phyloP scores from a whole-genome alignment of 2,113 vertebrate species.

The Sander lucioperca region DNA sequence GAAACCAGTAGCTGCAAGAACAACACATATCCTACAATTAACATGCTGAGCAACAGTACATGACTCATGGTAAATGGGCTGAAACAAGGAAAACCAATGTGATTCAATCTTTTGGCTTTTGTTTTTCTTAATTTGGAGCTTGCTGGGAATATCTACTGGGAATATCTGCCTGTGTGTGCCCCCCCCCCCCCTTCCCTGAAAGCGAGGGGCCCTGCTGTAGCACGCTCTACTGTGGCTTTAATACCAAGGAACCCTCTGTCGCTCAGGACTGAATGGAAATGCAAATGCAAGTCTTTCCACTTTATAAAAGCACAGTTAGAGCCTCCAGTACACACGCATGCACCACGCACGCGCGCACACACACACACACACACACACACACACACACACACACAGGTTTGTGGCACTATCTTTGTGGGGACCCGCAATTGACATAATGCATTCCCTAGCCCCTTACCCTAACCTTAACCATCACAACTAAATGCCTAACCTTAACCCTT shows the following conservation, averaged over 20 bases:
- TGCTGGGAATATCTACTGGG: conserved; percentile 1
- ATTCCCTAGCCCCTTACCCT: too few relatives aligned
- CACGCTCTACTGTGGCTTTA: conserved; percentile 7
- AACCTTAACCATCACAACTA: too few relatives aligned
- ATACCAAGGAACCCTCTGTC: conserved; percentile 32
- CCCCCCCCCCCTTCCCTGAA: not conserved
- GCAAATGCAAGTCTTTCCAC: not conserved
- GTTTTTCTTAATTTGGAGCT: not conserved
- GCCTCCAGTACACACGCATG: not conserved
- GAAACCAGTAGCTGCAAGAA: too few relatives aligned
- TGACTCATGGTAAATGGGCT: not conserved
- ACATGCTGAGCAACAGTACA: not conserved
- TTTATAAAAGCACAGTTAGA: not conserved
- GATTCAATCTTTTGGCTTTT: not conserved
- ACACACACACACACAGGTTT: not conserved
- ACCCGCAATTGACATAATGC: too few relatives aligned
- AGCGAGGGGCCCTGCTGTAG: conserved; percentile 1
- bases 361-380: conserved; percentile 2
- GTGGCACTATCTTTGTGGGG: too few relatives aligned
- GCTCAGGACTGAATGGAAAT: conserved; percentile 43
- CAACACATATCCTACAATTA: too few relatives aligned
- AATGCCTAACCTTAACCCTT: too few relatives aligned
- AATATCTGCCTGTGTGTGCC: not conserved
- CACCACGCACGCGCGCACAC: not conserved
- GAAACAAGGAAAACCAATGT: not conserved